A percentile compares a stretch with the other conserved stretches of the same genome.
These are phyloP conservation scores for Scartelaos histophorus DNA, from an alignment of 2,113 vertebrate genomes.

Conservation along the genomic window DNA sequence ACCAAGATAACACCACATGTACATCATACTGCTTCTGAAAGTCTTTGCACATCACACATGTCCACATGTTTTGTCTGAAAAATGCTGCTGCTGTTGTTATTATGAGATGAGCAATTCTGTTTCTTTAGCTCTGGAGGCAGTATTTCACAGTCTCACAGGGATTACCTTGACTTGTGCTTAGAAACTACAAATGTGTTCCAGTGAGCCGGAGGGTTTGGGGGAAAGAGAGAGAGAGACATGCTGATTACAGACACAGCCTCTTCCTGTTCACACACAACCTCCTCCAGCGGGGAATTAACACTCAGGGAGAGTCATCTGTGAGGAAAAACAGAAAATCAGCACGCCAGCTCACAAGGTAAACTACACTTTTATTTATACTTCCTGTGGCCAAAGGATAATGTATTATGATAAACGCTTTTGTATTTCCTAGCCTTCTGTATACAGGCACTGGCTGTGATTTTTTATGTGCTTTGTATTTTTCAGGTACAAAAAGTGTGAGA, in stretches of 20 bases:
- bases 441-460: too few species aligned
- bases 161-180: conserved; percentile 12
- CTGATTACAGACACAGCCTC: conserved; percentile 1
- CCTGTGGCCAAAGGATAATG: neutral
- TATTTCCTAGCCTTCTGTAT: too few species aligned
- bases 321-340: neutral
- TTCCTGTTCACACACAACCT: neutral
- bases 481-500: too few species aligned
- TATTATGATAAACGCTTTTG: too few species aligned
- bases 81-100: neutral
- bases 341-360: neutral
- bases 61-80: neutral
- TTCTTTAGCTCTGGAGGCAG: conserved; percentile 1
- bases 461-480: too few species aligned
- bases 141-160: conserved; percentile 6
- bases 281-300: neutral
- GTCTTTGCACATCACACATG: neutral
- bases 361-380: neutral
- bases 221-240: neutral
- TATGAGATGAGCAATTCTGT: neutral
- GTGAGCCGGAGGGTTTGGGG: conserved; percentile 1
- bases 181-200: conserved; percentile 12
- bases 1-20: neutral
- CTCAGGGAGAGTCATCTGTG: neutral
- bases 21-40: neutral